Evolutionary conservation across 37 sponge, comb jelly and placozoan genomes (phyloP).

Genomic region (Oscarella lobularis): DNA sequence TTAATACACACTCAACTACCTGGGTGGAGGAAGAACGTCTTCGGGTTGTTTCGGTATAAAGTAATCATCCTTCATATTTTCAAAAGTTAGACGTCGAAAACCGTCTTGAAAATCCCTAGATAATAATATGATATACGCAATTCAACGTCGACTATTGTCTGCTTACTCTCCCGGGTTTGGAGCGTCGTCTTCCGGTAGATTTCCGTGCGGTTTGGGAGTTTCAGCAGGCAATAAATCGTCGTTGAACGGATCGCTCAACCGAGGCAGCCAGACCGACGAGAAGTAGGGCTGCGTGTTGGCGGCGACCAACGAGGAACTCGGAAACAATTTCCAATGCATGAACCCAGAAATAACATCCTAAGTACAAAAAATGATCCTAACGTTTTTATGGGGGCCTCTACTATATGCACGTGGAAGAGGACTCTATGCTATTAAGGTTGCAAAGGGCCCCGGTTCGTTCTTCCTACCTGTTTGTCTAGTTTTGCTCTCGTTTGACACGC

Average conservation of each 20-base stretch:
- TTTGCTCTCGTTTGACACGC: neutral
- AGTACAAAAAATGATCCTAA: too few species aligned
- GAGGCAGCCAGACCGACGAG: neutral
- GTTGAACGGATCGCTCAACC: neutral
- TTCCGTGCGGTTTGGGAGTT: neutral
- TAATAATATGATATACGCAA: too few species aligned
- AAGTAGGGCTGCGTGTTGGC: neutral
- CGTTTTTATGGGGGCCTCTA: too few species aligned
- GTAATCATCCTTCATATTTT: neutral
- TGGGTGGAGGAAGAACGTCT: neutral
- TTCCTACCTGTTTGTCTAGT: neutral
- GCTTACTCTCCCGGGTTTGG: too few species aligned
- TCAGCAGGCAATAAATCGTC: neutral
- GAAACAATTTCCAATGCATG: neutral
- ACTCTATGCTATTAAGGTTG: too few species aligned
- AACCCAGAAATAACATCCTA: neutral
- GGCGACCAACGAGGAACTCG: neutral
- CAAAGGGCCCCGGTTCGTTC: too few species aligned
- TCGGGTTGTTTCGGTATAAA: neutral
- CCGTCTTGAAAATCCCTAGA: too few species aligned
- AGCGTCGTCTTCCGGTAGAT: neutral
- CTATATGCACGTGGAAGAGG: too few species aligned
- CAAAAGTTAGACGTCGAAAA: neutral
- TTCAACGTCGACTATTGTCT: too few species aligned
- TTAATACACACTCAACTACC: neutral